Conservation (phyloP, 2,113 vertebrate genomes). For the Mus musculus region DNA sequence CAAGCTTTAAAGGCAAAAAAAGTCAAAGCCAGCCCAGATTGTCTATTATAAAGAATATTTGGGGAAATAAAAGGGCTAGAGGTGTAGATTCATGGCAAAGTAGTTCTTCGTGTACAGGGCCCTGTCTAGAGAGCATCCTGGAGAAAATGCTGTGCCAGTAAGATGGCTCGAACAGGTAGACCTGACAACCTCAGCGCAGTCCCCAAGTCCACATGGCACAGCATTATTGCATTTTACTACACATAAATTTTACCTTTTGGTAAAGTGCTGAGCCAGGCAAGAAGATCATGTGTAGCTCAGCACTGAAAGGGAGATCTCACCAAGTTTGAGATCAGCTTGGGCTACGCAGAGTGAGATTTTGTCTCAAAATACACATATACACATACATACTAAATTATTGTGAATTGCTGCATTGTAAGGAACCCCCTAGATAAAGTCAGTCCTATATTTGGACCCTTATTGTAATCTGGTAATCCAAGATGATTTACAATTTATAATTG, state of each 20-base stretch:
- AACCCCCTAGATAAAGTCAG: background rate
- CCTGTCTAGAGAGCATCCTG: background rate
- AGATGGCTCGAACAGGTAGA: background rate
- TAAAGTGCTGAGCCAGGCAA: background rate
- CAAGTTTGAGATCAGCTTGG: background rate
- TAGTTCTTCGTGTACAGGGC: background rate
- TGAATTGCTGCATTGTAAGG: background rate
- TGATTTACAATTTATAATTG: slow-evolving; percentile 4
- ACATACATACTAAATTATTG: background rate
- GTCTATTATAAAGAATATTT: background rate
- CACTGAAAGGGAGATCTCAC: background rate
- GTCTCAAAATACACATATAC: background rate
- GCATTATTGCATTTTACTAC: slow-evolving; percentile 40
- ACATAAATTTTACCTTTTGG: slow-evolving; percentile 32
- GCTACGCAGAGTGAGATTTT: background rate
- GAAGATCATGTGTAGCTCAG: background rate
- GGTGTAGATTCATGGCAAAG: background rate
- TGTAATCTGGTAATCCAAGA: slow-evolving; percentile 31
- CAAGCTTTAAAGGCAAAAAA: slow-evolving; percentile 6
- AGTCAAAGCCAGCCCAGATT: background rate
- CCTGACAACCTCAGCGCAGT: background rate
- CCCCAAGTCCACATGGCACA: background rate
- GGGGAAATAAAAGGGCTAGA: background rate
- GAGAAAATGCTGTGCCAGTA: background rate
- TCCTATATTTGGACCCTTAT: slow-evolving; percentile 15